Evolutionary conservation across 2,797 vertebrate species (phyloP).

Genomic region (Sebastes matsubarae): DNA sequence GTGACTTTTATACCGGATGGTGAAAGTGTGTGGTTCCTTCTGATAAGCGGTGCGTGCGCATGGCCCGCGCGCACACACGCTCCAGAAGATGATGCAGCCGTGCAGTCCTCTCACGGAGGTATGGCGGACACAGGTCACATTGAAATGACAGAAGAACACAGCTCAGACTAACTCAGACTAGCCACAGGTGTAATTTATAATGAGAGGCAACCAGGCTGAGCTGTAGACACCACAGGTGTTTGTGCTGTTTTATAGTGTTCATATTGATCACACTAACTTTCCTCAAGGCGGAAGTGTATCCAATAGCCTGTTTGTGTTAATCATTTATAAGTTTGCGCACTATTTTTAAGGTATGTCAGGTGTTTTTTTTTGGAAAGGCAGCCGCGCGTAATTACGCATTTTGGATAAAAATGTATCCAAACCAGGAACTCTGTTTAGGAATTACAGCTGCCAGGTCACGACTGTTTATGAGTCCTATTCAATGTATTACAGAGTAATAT

Average conservation of each 20-base stretch:
- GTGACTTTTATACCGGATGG: slow-evolving; percentile 49
- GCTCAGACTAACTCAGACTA: not conserved
- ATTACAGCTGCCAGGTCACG: not conserved
- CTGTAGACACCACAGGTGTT: not conserved
- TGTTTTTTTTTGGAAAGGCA: not conserved
- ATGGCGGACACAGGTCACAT: slow-evolving; percentile 80
- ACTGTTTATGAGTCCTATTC: not conserved
- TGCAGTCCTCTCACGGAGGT: slow-evolving; percentile 48
- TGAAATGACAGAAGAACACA: slow-evolving; percentile 9
- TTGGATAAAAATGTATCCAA: not conserved
- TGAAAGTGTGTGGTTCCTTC: slow-evolving; percentile 2
- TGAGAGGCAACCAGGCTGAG: not conserved
- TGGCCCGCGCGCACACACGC: slow-evolving; percentile 10
- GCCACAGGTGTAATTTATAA: not conserved
- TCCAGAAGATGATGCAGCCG: slow-evolving; percentile 37
- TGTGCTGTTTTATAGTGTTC: not conserved
- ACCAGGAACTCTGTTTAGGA: slow-evolving; percentile 1
- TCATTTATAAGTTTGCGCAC: slow-evolving; percentile 30
- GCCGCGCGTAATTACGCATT: not conserved
- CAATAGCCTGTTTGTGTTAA: not conserved
- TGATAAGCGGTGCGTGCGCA: slow-evolving; percentile 22
- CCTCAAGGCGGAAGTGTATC: slow-evolving; percentile 34
- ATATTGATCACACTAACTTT: not conserved
- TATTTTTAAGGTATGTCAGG: not conserved
- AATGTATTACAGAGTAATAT: not conserved